Conservation (phyloP, 2,113 vertebrate species). For the Phyllopteryx taeniolatus region DNA sequence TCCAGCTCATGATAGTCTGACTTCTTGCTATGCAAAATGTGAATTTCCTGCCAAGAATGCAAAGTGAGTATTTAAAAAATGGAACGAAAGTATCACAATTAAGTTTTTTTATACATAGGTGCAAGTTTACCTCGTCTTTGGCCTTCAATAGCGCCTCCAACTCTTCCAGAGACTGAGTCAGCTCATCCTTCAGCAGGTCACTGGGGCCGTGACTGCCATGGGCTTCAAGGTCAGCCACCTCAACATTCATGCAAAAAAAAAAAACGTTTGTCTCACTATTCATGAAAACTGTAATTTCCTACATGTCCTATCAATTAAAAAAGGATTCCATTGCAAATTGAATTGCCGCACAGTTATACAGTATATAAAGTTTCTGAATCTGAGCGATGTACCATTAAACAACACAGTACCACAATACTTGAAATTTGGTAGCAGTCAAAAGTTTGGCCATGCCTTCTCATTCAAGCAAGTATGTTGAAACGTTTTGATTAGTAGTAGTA, state of each 20-base stretch:
- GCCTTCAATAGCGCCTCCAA: constrained; percentile 87
- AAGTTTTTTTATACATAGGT: not conserved
- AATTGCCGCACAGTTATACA: too few relatives aligned
- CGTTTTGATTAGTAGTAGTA: too few relatives aligned
- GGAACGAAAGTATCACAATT: not conserved
- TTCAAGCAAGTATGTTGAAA: too few relatives aligned
- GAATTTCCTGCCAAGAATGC: constrained; percentile 82
- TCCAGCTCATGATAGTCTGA: constrained; percentile 77
- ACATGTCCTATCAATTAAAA: not conserved
- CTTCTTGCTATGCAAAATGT: constrained; percentile 85
- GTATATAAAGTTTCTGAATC: too few relatives aligned
- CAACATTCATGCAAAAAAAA: not conserved
- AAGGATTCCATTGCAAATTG: not conserved
- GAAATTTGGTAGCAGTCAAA: too few relatives aligned
- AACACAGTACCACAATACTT: too few relatives aligned
- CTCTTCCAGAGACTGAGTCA: constrained; percentile 82
- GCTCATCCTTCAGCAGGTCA: constrained; percentile 80
- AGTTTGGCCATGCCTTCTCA: too few relatives aligned
- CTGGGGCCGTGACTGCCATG: constrained; percentile 74
- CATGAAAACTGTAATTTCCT: not conserved
- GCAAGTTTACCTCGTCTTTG: constrained; percentile 83
- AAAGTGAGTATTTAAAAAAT: not conserved
- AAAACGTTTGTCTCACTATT: not conserved
- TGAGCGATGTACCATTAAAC: too few relatives aligned
- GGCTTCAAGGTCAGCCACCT: constrained; percentile 88